Evolutionary conservation across 2,113 vertebrate species (phyloP).

Genomic region (Bambusicola thoracicus): DNA sequence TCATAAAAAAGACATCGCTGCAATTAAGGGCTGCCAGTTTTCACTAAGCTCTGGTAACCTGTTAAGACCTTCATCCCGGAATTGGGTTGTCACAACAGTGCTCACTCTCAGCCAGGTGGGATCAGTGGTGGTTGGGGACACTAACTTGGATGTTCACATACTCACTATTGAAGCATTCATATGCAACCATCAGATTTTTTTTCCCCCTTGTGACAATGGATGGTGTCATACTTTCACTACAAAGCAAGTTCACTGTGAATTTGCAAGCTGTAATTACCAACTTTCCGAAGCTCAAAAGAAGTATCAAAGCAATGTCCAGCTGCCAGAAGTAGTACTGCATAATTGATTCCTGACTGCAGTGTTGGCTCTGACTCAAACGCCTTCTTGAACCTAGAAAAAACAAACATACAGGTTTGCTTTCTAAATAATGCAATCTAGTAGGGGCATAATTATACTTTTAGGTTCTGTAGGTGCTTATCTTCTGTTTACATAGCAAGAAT

Average conservation of each 20-base stretch:
- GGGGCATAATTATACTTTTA: slow-evolving; percentile 8
- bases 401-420: slow-evolving; percentile 69
- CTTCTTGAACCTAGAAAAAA: slow-evolving; percentile 90
- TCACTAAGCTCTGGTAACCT: neutral
- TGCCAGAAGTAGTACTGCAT: slow-evolving; percentile 94
- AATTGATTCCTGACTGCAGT: slow-evolving; percentile 97
- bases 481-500: slow-evolving; percentile 68
- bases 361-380: slow-evolving; percentile 98
- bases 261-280: slow-evolving; percentile 86
- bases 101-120: neutral
- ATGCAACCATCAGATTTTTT: neutral
- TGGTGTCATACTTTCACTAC: neutral
- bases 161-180: neutral
- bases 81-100: neutral
- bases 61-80: neutral
- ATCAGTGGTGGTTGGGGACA: neutral
- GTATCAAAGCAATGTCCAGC: slow-evolving; percentile 95
- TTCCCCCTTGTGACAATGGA: neutral
- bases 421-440: slow-evolving; percentile 52
- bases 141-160: neutral
- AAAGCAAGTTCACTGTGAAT: slow-evolving; percentile 49
- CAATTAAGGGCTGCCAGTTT: neutral
- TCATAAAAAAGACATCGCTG: neutral
- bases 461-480: slow-evolving; percentile 59
- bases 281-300: slow-evolving; percentile 99